Evolutionary conservation across 2,113 vertebrate species (phyloP).

Genomic region (Oryzias woworae): DNA sequence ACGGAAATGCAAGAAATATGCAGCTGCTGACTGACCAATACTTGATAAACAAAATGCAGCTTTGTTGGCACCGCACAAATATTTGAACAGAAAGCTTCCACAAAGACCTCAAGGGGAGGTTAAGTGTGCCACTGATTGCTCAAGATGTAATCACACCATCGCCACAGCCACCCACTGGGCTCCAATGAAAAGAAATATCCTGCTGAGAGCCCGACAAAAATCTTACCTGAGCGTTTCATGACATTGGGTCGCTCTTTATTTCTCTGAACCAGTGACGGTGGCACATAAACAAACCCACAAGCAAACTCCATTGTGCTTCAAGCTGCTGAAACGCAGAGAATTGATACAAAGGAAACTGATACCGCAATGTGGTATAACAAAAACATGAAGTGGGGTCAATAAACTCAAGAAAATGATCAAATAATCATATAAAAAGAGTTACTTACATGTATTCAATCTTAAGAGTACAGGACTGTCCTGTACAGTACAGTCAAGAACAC

Average conservation of each 20-base stretch:
- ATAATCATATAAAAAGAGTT: not conserved
- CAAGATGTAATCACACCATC: too few species aligned
- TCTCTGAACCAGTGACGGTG: conserved; percentile 40
- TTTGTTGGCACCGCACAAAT: not conserved
- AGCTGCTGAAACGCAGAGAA: not conserved
- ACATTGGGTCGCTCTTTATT: conserved; percentile 12
- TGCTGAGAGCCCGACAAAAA: not conserved
- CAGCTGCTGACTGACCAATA: too few species aligned
- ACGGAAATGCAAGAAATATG: not conserved
- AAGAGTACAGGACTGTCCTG: not conserved
- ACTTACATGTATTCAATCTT: conserved; percentile 34
- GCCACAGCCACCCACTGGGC: too few species aligned
- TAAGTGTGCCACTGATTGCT: too few species aligned
- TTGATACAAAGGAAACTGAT: not conserved
- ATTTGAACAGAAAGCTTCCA: not conserved
- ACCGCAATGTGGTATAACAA: too few species aligned
- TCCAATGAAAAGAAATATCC: not conserved
- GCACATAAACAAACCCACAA: conserved; percentile 71
- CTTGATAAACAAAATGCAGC: too few species aligned
- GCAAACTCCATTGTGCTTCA: conserved; percentile 71
- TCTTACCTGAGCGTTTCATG: conserved; percentile 71
- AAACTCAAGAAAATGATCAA: not conserved
- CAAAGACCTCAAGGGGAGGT: too few species aligned
- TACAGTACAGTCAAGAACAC: not conserved
- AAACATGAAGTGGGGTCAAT: too few species aligned